phyloP scores from a whole-genome alignment of 2,797 vertebrate species.

The Phrynocephalus forsythii region DNA sequence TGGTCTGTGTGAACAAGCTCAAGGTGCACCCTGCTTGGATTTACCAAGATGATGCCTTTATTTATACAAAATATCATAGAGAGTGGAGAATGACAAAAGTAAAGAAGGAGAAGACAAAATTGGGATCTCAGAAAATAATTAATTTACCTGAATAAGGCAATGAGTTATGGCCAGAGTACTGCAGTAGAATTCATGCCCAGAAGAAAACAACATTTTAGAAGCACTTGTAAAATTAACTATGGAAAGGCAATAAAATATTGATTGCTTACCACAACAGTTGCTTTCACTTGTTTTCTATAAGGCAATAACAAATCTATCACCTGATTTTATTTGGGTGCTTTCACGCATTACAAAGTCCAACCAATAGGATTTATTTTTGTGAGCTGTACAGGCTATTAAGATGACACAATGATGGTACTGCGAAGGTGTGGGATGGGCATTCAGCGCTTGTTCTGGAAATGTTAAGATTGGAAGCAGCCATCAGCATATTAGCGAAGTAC shows the following conservation, averaged over 20 bases:
- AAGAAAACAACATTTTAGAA: constrained; percentile 69
- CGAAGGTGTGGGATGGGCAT: background rate
- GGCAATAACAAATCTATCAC: constrained; percentile 70
- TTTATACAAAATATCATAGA: constrained; percentile 56
- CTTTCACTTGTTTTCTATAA: constrained; percentile 73
- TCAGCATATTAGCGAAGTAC: background rate
- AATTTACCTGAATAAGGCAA: constrained; percentile 73
- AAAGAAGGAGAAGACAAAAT: constrained; percentile 74
- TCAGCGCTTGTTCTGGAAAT: background rate
- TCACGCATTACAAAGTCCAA: constrained; percentile 31
- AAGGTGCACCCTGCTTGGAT: background rate
- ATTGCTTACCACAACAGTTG: constrained; percentile 75
- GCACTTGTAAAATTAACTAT: constrained; percentile 73
- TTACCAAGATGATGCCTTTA: background rate
- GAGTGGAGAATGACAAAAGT: constrained; percentile 65
- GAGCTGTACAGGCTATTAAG: constrained; percentile 15
- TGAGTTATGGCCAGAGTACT: constrained; percentile 71
- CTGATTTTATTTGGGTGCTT: constrained; percentile 66
- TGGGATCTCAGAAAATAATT: constrained; percentile 73
- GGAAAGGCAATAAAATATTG: constrained; percentile 74
- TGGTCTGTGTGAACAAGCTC: background rate
- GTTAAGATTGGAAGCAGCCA: background rate
- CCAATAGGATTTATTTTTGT: constrained; percentile 23
- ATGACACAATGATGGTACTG: background rate
- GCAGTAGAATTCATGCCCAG: constrained; percentile 73